Percentiles rank a stretch among this genome's conserved stretches.
Evolutionary conservation across 2,797 vertebrate species (phyloP).

Genomic region (Tarsius wallacei): DNA sequence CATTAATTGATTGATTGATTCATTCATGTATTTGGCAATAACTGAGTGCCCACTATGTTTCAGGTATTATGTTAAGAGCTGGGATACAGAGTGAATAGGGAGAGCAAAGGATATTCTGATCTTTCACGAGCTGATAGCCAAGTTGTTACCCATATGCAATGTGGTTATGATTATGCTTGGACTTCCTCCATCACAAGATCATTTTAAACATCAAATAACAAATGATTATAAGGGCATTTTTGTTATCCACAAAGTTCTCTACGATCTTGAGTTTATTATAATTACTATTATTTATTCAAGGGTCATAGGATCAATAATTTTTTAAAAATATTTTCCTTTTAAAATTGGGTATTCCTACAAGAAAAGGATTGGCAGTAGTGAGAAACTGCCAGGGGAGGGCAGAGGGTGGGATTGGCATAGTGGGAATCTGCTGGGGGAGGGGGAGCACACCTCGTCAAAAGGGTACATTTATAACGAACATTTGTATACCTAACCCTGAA

Average conservation of each 20-base stretch:
- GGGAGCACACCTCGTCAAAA: too few species aligned
- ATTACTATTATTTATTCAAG: slow-evolving; percentile 3
- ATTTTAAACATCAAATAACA: neutral
- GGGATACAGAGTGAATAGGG: neutral
- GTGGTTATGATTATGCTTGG: neutral
- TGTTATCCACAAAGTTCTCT: neutral
- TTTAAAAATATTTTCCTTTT: slow-evolving; percentile 23
- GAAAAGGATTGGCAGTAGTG: too few species aligned
- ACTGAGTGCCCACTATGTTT: neutral
- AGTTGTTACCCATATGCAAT: neutral
- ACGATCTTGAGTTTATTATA: neutral
- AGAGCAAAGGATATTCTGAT: neutral
- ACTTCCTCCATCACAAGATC: neutral
- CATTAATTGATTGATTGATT: neutral
- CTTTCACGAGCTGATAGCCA: neutral
- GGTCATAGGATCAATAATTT: neutral
- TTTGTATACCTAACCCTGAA: too few species aligned
- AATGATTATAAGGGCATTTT: slow-evolving; percentile 30
- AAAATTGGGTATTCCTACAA: too few species aligned
- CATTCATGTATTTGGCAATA: neutral
- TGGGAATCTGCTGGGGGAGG: too few species aligned
- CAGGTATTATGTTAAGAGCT: neutral
- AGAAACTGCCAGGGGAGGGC: too few species aligned
- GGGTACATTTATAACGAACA: too few species aligned
- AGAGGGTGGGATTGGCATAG: too few species aligned